A percentile compares a stretch with the other conserved stretches of the same genome.
phyloP scores from a whole-genome alignment of 2,888 invertebrate species.

The Torymus auratus region DNA sequence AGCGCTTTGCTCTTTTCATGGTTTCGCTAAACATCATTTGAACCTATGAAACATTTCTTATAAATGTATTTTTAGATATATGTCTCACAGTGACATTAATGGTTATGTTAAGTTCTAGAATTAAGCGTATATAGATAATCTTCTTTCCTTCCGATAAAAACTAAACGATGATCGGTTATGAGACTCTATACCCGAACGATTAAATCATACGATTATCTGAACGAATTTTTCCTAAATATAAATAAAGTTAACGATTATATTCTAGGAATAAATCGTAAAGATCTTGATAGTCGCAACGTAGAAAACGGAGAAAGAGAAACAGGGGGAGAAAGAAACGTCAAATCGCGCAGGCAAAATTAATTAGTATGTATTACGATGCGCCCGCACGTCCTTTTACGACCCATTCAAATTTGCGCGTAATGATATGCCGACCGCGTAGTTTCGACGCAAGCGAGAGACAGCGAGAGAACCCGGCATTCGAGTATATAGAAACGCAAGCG shows the following conservation, averaged over 20 bases:
- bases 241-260: not conserved
- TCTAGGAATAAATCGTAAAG: slow-evolving; percentile 9
- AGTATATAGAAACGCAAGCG: not conserved
- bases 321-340: slow-evolving; percentile 14
- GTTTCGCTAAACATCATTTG: no score
- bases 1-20: no score
- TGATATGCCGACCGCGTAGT: slow-evolving; percentile 58
- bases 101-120: no score
- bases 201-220: slow-evolving; percentile 2
- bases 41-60: no score
- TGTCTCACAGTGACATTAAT: no score
- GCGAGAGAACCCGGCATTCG: slow-evolving; percentile 5
- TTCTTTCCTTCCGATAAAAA: no score
- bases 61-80: no score
- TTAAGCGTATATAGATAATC: no score
- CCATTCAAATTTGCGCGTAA: slow-evolving; percentile 54
- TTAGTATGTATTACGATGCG: slow-evolving; percentile 58
- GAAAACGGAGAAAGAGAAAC: not conserved
- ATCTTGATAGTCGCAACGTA: slow-evolving; percentile 46
- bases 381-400: slow-evolving; percentile 55
- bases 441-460: slow-evolving; percentile 26
- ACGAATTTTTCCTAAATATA: slow-evolving; percentile 47
- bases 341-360: slow-evolving; percentile 53
- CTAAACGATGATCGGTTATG: not conserved
- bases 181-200: slow-evolving; percentile 6